Conservation (phyloP, 2,888 invertebrate genomes). For the Rambutsinella grinnellia region DNA sequence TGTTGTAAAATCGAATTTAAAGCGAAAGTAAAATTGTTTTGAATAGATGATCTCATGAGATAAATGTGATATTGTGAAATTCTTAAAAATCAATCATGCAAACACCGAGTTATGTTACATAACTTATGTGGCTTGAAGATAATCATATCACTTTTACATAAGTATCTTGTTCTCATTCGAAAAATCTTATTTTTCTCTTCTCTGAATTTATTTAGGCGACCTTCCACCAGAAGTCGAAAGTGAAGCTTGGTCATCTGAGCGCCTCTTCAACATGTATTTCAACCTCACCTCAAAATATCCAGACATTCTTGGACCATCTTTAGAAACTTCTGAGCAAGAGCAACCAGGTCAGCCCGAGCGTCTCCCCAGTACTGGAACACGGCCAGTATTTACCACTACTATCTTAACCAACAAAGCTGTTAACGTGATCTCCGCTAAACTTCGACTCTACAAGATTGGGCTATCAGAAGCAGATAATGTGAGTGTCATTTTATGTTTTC, state of each 20-base stretch:
- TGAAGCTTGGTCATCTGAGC: constrained; percentile 73
- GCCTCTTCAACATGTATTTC: constrained; percentile 74
- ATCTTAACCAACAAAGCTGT: constrained; percentile 66
- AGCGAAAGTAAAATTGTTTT: no score
- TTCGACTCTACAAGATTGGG: constrained; percentile 71
- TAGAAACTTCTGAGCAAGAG: not conserved
- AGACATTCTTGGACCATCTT: constrained; percentile 27
- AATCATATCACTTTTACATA: no score
- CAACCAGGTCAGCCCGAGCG: constrained; percentile 47
- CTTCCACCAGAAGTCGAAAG: constrained; percentile 73
- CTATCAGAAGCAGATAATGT: constrained; percentile 30
- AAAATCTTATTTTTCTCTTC: no score
- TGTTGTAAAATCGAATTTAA: no score
- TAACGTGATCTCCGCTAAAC: constrained; percentile 73
- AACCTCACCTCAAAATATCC: constrained; percentile 71
- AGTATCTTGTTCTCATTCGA: no score
- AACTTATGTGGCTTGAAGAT: no score
- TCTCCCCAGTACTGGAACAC: constrained; percentile 25
- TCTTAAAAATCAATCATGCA: no score
- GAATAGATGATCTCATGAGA: no score
- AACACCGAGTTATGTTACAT: no score
- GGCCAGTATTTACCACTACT: constrained; percentile 22
- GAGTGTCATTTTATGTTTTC: no score
- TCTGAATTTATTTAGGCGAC: constrained; percentile 72
- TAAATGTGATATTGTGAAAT: no score